Evolutionary conservation across 1,140 invertebrate genomes (phyloP), one percentile per base, ranked within the genome.

Genomic region (Nebria ingens): DNA sequence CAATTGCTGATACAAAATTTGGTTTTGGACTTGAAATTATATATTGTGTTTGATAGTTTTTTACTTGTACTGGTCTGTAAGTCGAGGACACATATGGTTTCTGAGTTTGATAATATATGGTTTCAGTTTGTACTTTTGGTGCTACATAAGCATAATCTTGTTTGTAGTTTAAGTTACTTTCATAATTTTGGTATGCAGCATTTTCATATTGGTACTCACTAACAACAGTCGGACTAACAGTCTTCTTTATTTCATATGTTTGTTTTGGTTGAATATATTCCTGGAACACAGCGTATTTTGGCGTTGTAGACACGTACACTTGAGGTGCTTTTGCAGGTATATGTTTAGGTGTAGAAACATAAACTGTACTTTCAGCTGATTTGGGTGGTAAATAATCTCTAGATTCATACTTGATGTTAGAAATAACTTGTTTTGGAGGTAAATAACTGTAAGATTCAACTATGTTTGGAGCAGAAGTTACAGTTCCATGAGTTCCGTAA

Each of bases 11-110:
- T 2, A 34, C 21, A 56, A 61, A 66, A 6, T 59, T 65, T 23
- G 66, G 66, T 60, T 40, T 65, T 42, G 62, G 64, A 45, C 64
- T 51, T 19, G 50, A 20, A 13, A 42, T 55, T 19, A 58, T 56
- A 40, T 19, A 45, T 11, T 53, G 53, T 38, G 42, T 51, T 51
- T 49, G 34, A 38, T 51, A 55, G 12, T 51, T 54, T 40, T 58
- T 55, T 1, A 53, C 57, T 1, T 34, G 54, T 58, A 51, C 53
- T 55, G 22, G 22, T 52, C 6, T 11, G 2, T 57, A 62, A 40
- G 56, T 61, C 12, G 59, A 61, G 11, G 55, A 61, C 20, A 61
- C 53, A 19, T 61, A 54, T 51, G 61, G 58, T 52, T 58, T 29
- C 12, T 55, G 55, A 56, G 52, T 49, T 20, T 54, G 50, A 9